phyloP scores from a whole-genome alignment of 2,113 vertebrate genomes.

The Genyomyrus donnyi region DNA sequence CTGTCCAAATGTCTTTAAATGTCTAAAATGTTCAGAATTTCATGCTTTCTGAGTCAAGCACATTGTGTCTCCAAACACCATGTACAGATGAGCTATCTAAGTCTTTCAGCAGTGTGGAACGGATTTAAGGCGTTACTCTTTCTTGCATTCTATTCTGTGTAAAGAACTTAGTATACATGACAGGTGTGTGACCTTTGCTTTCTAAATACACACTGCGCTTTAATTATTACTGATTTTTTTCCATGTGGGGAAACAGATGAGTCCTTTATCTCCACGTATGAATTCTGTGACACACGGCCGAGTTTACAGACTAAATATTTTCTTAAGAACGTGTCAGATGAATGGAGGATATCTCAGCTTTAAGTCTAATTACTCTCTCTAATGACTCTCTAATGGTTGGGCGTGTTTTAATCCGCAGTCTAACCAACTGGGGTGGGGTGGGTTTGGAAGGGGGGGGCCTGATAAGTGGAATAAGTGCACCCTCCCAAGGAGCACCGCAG shows the following conservation, averaged over 20 bases:
- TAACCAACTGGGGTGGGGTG: neutral
- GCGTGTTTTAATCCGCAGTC: neutral
- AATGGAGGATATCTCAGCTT: neutral
- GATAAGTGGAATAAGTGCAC: neutral
- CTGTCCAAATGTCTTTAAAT: neutral
- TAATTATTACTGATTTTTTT: neutral
- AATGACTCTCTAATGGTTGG: slow-evolving; percentile 3
- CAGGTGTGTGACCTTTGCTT: neutral
- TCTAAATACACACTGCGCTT: neutral
- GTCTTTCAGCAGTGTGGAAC: neutral
- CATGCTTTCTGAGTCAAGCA: neutral
- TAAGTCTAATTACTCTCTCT: neutral
- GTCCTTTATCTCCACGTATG: neutral
- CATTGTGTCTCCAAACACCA: neutral
- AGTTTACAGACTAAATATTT: slow-evolving; percentile 8
- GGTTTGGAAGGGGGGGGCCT: neutral
- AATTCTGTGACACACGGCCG: neutral
- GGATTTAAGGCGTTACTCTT: neutral
- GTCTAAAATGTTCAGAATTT: neutral
- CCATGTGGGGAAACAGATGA: neutral
- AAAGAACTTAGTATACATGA: neutral
- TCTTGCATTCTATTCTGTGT: neutral
- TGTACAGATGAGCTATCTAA: neutral
- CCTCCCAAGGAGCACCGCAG: neutral
- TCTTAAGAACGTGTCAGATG: neutral